Conservation (phyloP, 2,113 vertebrate genomes). For the Mystacornis crossleyi region DNA sequence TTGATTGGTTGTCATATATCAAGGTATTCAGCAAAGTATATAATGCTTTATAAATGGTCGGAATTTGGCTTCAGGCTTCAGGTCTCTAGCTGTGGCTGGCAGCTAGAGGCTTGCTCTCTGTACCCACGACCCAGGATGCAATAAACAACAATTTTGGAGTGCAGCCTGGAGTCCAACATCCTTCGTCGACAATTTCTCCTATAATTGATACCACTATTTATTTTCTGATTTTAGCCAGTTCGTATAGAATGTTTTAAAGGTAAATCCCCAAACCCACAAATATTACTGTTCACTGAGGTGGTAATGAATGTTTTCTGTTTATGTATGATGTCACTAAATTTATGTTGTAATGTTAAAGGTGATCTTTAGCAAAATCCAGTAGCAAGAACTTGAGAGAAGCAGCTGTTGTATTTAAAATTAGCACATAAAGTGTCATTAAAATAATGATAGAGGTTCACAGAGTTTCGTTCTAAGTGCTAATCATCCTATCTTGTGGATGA, state of each 20-base stretch:
- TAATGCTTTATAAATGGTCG: too few relatives aligned
- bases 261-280: not conserved
- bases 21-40: too few relatives aligned
- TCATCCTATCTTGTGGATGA: not conserved
- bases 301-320: conserved; percentile 6
- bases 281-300: not conserved
- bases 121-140: too few relatives aligned
- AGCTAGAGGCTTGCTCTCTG: too few relatives aligned
- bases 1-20: too few relatives aligned
- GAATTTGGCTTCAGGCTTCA: too few relatives aligned
- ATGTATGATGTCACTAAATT: conserved; percentile 35
- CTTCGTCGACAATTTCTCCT: too few relatives aligned
- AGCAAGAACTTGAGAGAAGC: conserved; percentile 37
- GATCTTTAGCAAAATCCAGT: conserved; percentile 35
- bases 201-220: not conserved
- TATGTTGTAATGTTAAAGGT: conserved; percentile 17
- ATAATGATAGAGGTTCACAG: conserved; percentile 3
- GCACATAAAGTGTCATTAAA: conserved; percentile 20
- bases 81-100: too few relatives aligned
- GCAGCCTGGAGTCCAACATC: too few relatives aligned
- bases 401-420: conserved; percentile 48
- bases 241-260: not conserved
- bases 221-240: not conserved
- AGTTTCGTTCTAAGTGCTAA: not conserved
- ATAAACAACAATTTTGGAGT: too few relatives aligned